A percentile compares a stretch with the other conserved stretches of the same genome.
Conservation (phyloP, 2,113 vertebrate genomes). For the Sula dactylatra region DNA sequence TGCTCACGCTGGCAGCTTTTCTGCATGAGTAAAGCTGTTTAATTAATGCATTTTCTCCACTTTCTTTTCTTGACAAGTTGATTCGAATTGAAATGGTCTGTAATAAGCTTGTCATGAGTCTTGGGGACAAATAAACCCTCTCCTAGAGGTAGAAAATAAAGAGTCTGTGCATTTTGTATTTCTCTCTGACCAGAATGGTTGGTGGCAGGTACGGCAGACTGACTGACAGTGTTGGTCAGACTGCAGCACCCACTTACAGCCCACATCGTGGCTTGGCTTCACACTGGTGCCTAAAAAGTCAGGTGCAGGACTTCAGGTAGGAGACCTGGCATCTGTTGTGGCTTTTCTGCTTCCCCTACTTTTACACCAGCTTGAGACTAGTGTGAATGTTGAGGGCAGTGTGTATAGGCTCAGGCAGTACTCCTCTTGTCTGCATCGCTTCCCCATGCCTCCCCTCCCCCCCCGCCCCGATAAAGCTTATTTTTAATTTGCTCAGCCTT, state of each 20-base stretch:
- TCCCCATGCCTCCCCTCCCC: slow-evolving; percentile 1
- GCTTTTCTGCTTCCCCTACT: neutral
- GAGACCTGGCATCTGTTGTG: neutral
- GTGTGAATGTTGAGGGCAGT: neutral
- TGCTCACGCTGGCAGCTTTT: slow-evolving; percentile 90
- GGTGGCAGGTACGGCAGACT: neutral
- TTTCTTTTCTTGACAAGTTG: slow-evolving; percentile 79
- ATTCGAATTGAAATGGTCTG: slow-evolving; percentile 70
- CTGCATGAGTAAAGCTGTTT: slow-evolving; percentile 86
- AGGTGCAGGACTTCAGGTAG: neutral
- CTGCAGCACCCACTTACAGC: neutral
- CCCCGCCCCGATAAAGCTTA: neutral
- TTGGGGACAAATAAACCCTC: slow-evolving; percentile 62
- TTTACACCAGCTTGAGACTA: neutral
- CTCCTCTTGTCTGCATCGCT: neutral
- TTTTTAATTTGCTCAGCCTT: slow-evolving; percentile 15
- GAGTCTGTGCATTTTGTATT: slow-evolving; percentile 24
- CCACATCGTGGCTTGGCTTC: neutral
- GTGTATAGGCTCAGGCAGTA: neutral
- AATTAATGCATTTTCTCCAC: slow-evolving; percentile 83
- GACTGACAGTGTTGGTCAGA: neutral
- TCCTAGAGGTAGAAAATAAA: slow-evolving; percentile 55
- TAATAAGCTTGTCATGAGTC: slow-evolving; percentile 71
- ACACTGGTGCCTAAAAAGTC: neutral
- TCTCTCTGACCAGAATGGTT: neutral